phyloP scores from a whole-genome alignment of 2,797 vertebrate genomes.

The Phalanger gymnotis region DNA sequence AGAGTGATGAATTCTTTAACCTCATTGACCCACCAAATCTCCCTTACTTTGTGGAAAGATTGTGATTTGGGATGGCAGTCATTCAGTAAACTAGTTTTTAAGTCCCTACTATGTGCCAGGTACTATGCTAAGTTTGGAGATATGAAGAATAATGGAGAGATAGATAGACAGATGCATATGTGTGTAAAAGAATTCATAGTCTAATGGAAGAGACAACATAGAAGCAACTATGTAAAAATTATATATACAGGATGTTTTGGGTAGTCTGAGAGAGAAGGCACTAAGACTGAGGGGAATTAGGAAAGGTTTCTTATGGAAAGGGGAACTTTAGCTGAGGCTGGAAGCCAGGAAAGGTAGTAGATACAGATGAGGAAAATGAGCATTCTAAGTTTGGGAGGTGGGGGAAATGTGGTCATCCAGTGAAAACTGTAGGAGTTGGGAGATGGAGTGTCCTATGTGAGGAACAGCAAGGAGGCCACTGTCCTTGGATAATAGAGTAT shows the following conservation, averaged over 20 bases:
- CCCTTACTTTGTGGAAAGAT: neutral
- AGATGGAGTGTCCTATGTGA: neutral
- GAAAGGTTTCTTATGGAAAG: neutral
- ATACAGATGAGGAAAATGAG: neutral
- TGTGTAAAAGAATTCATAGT: too few relatives aligned
- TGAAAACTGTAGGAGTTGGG: neutral
- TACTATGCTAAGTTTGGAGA: neutral
- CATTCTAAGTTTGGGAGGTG: neutral
- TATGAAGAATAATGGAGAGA: neutral
- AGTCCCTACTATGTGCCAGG: neutral
- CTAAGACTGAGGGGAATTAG: neutral
- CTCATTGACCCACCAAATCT: neutral
- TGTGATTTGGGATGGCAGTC: neutral
- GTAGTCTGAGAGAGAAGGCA: neutral
- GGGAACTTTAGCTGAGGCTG: neutral
- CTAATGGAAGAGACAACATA: neutral
- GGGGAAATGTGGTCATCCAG: neutral
- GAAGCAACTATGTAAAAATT: neutral
- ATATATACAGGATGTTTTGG: neutral
- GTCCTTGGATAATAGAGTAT: neutral
- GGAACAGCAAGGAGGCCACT: neutral
- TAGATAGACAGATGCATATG: too few relatives aligned
- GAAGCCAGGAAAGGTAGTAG: neutral
- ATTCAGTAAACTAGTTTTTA: neutral
- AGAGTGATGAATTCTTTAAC: neutral